Base-by-base conservation (phyloP, 2,888 invertebrate species). In the Pseudolycoriella hygida region DNA sequence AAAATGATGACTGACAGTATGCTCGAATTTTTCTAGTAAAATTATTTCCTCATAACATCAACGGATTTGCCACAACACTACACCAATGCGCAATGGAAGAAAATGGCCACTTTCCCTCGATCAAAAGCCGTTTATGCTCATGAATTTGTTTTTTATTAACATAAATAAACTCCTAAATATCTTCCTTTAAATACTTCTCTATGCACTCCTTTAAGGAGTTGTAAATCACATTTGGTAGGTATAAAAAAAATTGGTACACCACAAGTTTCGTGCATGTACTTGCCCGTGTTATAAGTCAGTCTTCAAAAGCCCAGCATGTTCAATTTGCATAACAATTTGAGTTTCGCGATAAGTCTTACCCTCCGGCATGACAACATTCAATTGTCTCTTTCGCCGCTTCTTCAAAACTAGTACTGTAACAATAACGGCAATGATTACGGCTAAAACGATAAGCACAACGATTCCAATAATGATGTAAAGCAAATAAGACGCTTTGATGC, bases 241-340 rank as follows among this genome's bases (percentile, higher is more conserved):
- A n/a, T n/a, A n/a, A n/a, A n/a, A n/a, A n/a, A n/a, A n/a, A n/a
- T n/a, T n/a, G n/a, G n/a, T n/a, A n/a, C n/a, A n/a, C n/a, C n/a
- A n/a, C n/a, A n/a, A n/a, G n/a, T n/a, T n/a, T n/a, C n/a, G n/a
- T n/a, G n/a, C n/a, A n/a, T n/a, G n/a, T n/a, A n/a, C n/a, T n/a
- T n/a, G n/a, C 47, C 49, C 50, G 44, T 45, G 50, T 39, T 34
- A 65, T 55, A 85, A 73, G 64, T 84, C 81, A 52, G 84, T 85
- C 52, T 83, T 83, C 48, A 86, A 67, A 42, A 86, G 76, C 63
- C 85, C 83, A 40, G 84, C 80, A 62, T 80, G 76, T 68, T 88
- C 87, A 52, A 86, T 79, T 59, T 87, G 80, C 56, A 87, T 82
- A 62, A 86, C 80, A 55, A 87, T 75, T 65, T 88, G 86, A 10